These are phyloP conservation scores for Pithys albifrons DNA, from an alignment of 2,113 vertebrate genomes.

Conservation along the genomic window DNA sequence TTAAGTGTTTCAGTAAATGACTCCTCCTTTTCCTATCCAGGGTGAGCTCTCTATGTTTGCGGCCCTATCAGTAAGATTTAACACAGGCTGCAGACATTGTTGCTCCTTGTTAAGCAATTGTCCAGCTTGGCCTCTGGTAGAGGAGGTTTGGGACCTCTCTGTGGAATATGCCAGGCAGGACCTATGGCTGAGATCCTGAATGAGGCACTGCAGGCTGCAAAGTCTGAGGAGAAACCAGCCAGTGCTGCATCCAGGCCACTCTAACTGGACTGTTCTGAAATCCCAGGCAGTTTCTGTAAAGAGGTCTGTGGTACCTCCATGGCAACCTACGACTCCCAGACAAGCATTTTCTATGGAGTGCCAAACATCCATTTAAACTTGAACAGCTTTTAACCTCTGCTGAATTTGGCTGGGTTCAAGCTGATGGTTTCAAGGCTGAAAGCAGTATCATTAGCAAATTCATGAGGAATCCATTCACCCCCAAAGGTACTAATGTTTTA, in stretches of 20 bases:
- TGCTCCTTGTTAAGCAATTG: background rate
- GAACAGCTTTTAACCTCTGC: conserved; percentile 19
- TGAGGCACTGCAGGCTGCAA: background rate
- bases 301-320: background rate
- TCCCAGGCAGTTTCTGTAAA: background rate
- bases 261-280: background rate
- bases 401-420: conserved; percentile 5
- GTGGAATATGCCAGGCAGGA: background rate
- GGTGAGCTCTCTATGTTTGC: background rate
- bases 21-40: background rate
- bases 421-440: conserved; percentile 8
- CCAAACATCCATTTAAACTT: background rate
- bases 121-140: background rate
- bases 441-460: conserved; percentile 40
- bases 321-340: accelerated
- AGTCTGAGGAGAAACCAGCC: background rate
- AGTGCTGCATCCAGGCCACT: background rate
- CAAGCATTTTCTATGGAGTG: background rate
- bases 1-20: background rate
- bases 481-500: conserved; percentile 22
- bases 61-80: background rate
- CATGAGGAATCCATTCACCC: background rate
- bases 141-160: background rate
- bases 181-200: background rate
- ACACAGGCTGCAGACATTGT: background rate